Conservation (phyloP, 1,140 invertebrate species). For the Brachionus asplanchnoidis region DNA sequence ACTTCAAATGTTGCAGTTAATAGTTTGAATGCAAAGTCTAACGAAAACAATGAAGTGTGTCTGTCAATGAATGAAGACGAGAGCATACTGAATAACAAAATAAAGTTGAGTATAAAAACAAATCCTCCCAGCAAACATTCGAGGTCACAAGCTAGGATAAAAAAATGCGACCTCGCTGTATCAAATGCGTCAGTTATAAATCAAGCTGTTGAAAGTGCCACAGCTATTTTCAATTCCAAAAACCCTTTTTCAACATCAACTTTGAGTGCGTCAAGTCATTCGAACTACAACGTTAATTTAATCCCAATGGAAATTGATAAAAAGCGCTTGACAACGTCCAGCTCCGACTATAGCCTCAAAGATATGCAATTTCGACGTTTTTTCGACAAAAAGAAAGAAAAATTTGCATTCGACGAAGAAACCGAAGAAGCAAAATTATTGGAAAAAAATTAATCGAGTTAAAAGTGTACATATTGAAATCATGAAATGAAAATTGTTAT, state of each 20-base stretch:
- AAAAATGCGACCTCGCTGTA: constrained; percentile 32
- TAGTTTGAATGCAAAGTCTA: not conserved
- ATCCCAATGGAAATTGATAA: constrained; percentile 5
- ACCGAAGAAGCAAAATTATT: not conserved
- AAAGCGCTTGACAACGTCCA: not conserved
- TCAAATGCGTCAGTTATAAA: constrained; percentile 7
- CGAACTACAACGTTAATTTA: constrained; percentile 36
- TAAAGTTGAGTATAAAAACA: not conserved
- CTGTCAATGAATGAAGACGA: not conserved
- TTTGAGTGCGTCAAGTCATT: not conserved
- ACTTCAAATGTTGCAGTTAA: not conserved
- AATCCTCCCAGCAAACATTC: not conserved
- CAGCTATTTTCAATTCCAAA: constrained; percentile 1
- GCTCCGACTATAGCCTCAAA: constrained; percentile 6
- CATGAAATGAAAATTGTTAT: no score
- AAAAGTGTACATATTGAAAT: not conserved
- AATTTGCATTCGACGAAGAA: not conserved
- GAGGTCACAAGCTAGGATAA: not conserved
- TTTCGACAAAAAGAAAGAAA: not conserved
- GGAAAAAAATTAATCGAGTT: not conserved
- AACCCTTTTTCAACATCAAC: not conserved
- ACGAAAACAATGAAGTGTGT: not conserved
- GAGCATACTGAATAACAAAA: not conserved
- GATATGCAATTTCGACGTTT: not conserved
- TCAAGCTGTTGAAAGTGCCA: constrained; percentile 27